Conservation (phyloP, 2,797 vertebrate species). For the Myotis myotis region DNA sequence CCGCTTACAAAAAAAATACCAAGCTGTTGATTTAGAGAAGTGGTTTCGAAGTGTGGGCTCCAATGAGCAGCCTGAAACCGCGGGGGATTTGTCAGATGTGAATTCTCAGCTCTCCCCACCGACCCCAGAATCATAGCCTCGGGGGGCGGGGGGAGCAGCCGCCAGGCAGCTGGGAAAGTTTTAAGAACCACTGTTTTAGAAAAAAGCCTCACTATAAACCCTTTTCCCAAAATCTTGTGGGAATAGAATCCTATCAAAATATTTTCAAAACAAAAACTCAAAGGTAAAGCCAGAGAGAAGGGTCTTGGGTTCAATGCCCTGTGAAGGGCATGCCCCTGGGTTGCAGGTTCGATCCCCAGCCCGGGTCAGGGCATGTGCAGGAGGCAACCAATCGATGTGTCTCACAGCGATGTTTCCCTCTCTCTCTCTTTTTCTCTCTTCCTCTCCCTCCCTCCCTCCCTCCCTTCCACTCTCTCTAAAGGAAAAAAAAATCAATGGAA, state of each 20-base stretch:
- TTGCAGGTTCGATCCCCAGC: no score
- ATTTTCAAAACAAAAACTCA: neutral
- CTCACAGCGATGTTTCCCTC: no score
- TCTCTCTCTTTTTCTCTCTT: no score
- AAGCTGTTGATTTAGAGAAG: constrained; percentile 28
- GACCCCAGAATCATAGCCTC: neutral
- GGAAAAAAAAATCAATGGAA: no score
- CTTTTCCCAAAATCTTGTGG: neutral
- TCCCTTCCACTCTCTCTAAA: no score
- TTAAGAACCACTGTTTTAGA: neutral
- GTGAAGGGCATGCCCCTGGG: no score
- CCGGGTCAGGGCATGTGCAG: no score
- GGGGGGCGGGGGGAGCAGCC: no score
- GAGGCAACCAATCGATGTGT: no score
- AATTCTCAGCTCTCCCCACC: neutral
- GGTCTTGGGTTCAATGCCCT: no score
- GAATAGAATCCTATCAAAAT: neutral
- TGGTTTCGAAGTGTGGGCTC: neutral
- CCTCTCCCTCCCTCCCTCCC: no score
- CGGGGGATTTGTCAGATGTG: neutral
- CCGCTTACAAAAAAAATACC: neutral
- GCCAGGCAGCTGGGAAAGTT: neutral
- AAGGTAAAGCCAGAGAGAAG: neutral
- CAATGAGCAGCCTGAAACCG: neutral
- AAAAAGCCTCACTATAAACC: neutral